A percentile compares a stretch with the other conserved stretches of the same genome.
Conservation (phyloP, 2,888 invertebrate genomes). For the Hylaea fasciaria region DNA sequence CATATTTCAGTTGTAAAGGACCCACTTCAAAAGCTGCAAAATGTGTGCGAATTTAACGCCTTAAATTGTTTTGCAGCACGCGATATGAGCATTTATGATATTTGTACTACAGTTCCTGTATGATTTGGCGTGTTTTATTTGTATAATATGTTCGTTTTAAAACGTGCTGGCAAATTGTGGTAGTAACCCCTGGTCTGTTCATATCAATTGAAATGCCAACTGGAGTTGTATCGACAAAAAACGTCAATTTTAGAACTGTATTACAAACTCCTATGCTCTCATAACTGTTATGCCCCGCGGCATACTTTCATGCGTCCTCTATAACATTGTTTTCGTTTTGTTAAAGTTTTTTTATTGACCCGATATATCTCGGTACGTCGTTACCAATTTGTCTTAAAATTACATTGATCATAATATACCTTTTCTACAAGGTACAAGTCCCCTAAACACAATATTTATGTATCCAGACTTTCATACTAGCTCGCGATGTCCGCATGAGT, state of each 20-base stretch:
- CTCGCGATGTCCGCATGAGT: slow-evolving; percentile 73
- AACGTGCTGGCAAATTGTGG: too few relatives aligned
- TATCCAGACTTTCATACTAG: slow-evolving; percentile 82
- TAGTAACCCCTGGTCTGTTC: too few relatives aligned
- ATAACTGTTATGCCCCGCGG: too few relatives aligned
- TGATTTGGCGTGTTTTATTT: not conserved
- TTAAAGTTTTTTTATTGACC: not conserved
- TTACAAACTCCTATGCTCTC: too few relatives aligned
- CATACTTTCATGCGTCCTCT: too few relatives aligned
- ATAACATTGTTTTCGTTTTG: too few relatives aligned
- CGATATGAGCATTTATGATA: slow-evolving; percentile 29
- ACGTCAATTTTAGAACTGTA: too few relatives aligned
- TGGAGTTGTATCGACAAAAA: too few relatives aligned
- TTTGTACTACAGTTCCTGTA: slow-evolving; percentile 5
- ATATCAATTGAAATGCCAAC: too few relatives aligned
- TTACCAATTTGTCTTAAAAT: slow-evolving; percentile 12
- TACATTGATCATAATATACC: slow-evolving; percentile 45
- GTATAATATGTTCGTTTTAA: not conserved
- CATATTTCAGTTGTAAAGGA: slow-evolving; percentile 27
- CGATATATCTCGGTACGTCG: slow-evolving; percentile 9
- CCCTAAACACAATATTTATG: slow-evolving; percentile 83
- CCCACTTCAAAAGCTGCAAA: slow-evolving; percentile 31
- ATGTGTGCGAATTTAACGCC: slow-evolving; percentile 28
- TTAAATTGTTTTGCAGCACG: slow-evolving; percentile 30
- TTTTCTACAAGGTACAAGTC: slow-evolving; percentile 53